Evolutionary conservation across 1,140 invertebrate genomes (phyloP).

Genomic region (Drosophila repleta): DNA sequence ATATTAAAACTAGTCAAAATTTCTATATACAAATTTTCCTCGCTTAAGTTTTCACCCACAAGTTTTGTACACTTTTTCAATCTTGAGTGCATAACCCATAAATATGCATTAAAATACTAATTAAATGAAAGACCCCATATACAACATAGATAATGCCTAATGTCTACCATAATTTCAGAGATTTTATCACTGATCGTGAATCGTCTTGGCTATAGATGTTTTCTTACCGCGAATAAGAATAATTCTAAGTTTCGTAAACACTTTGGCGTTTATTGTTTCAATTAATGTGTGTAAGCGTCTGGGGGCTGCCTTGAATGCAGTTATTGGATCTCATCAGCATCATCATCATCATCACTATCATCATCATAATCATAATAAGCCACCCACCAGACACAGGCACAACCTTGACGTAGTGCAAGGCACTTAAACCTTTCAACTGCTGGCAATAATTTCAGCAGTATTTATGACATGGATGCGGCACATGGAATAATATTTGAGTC

Average conservation of each 20-base stretch:
- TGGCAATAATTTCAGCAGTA: slow-evolving; percentile 44
- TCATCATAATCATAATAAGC: slow-evolving; percentile 40
- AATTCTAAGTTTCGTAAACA: not conserved
- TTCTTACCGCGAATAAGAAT: not conserved
- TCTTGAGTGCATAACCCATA: no score
- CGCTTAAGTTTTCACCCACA: no score
- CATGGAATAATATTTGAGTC: slow-evolving; percentile 51
- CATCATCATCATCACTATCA: slow-evolving; percentile 37
- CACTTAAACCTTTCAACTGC: slow-evolving; percentile 46
- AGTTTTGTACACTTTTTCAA: no score
- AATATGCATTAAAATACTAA: no score
- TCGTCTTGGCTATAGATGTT: not conserved
- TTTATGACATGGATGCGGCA: slow-evolving; percentile 54
- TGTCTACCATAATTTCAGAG: not conserved
- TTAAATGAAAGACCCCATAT: no score
- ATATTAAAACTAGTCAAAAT: no score
- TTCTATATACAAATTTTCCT: no score
- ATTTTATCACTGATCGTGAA: not conserved
- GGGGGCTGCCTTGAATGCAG: slow-evolving; percentile 12
- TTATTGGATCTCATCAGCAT: slow-evolving; percentile 34
- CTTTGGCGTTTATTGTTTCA: not conserved
- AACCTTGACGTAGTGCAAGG: slow-evolving; percentile 34
- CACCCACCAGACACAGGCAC: not conserved
- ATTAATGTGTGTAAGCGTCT: not conserved
- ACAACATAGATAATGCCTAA: not conserved